Base-by-base conservation (phyloP, 1,140 invertebrate genomes). In the Papilio dardanus region DNA sequence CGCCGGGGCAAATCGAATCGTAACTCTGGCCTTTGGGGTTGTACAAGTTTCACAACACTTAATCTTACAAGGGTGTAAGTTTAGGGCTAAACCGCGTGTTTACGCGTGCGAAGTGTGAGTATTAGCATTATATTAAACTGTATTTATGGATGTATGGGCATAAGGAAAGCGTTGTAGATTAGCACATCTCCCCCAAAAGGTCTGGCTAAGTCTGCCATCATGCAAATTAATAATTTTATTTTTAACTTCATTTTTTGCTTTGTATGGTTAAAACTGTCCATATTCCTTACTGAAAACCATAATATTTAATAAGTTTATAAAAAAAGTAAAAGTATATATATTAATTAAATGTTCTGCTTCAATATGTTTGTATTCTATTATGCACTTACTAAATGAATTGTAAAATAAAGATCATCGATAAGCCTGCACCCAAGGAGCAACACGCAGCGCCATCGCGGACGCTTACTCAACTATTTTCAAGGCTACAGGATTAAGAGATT, bases 31-130 rank as follows among this genome's bases (percentile, higher is more conserved):
- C 24, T 62, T 62, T 24, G 54, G 54, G 54, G 24, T 3, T 62
- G 24, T 28, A 28, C 54, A 62, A 62, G 54, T 62, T 62, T 54
- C 19, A 54, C 50, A 54, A 54, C 54, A 21, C 50, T 54, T 24
- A 54, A 28, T 46, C 42, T 28, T 62, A 62, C 54, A 62, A 28
- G 54, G 54, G 54, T 62, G 54, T 62, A 62, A 62, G 54, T 28
- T 62, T 62, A 28, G 54, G 10, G 21, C 54, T 62, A 62, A 62
- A 28, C 54, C 54, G 24, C 54, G 3, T 62, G 54, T 62, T 50
- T 50, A 62, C 30, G 54, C 50, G 50, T 54, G 50, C 54, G 21
- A 62, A 62, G 54, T 62, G 54, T 28, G 24, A 62, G 46, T 19
- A 50, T 50, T 50, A 50, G 10, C 54, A 14, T 62, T 24, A 62